Evolutionary conservation across 2,797 vertebrate genomes (phyloP).

Genomic region (Enteromius argenteus): DNA sequence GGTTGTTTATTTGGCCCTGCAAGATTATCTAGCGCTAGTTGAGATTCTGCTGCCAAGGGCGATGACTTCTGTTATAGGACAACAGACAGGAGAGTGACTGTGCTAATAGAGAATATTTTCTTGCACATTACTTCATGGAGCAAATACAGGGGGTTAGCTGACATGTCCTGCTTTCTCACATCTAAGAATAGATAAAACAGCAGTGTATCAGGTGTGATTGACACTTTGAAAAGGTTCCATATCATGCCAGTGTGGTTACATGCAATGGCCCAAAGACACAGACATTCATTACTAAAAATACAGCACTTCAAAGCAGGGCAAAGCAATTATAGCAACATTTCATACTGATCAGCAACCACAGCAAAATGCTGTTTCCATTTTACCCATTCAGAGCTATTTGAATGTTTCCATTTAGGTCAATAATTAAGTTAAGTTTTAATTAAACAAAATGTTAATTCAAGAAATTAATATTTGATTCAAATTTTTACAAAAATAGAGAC

Average conservation of each 20-base stretch:
- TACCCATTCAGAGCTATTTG: neutral
- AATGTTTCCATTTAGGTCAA: neutral
- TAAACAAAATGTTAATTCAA: neutral
- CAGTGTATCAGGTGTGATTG: conserved; percentile 72
- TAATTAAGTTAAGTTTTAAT: neutral
- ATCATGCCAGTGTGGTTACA: conserved; percentile 58
- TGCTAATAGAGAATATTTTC: conserved; percentile 14
- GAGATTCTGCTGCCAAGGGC: conserved; percentile 35
- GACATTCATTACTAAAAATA: conserved; percentile 21
- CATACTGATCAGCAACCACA: neutral
- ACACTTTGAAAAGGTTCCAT: conserved; percentile 60
- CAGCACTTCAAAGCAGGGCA: neutral
- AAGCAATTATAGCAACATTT: conserved; percentile 23
- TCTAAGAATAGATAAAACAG: conserved; percentile 73
- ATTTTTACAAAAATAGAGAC: neutral
- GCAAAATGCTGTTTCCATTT: neutral
- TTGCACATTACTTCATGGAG: conserved; percentile 21
- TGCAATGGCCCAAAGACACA: conserved; percentile 8
- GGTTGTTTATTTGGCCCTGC: conserved; percentile 41
- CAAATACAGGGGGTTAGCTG: conserved; percentile 30
- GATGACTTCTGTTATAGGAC: conserved; percentile 44
- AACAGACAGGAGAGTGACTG: conserved; percentile 37
- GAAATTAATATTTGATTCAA: neutral
- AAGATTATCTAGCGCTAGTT: conserved; percentile 5
- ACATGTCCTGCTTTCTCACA: conserved; percentile 65